phyloP scores from a whole-genome alignment of 2,113 vertebrate genomes.

The Xerus inauris region DNA sequence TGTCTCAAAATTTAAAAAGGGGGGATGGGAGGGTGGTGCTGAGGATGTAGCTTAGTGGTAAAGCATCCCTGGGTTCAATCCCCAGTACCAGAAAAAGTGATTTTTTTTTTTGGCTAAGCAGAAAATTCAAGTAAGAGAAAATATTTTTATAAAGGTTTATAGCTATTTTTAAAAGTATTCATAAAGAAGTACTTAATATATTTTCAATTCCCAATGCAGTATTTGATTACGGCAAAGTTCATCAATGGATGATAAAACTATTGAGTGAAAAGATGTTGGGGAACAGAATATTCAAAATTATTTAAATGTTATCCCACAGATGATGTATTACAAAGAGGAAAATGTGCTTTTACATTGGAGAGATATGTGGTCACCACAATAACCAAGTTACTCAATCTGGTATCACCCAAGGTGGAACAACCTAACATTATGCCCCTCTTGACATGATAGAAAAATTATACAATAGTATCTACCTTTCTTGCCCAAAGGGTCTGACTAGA shows the following conservation, averaged over 20 bases:
- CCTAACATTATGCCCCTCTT: neutral
- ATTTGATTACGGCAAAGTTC: neutral
- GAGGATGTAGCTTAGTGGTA: too few relatives aligned
- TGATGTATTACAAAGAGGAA: neutral
- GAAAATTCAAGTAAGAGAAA: neutral
- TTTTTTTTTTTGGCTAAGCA: neutral
- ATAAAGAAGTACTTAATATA: neutral
- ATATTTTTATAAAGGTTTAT: neutral
- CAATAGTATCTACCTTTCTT: neutral
- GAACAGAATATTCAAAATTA: neutral
- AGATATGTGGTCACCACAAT: neutral
- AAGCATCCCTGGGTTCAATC: too few relatives aligned
- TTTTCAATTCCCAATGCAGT: neutral
- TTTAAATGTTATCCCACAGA: neutral
- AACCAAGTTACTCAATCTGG: neutral
- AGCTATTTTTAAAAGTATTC: conserved; percentile 3
- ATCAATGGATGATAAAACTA: neutral
- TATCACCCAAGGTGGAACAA: neutral
- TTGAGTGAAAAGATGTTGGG: neutral
- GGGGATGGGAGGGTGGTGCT: too few relatives aligned
- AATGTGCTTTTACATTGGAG: neutral
- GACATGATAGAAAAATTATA: neutral
- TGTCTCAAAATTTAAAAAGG: too few relatives aligned
- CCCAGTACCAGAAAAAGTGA: too few relatives aligned
- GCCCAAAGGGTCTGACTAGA: neutral